phyloP scores from a whole-genome alignment of 1,140 invertebrate species.

The Pinna nobilis region DNA sequence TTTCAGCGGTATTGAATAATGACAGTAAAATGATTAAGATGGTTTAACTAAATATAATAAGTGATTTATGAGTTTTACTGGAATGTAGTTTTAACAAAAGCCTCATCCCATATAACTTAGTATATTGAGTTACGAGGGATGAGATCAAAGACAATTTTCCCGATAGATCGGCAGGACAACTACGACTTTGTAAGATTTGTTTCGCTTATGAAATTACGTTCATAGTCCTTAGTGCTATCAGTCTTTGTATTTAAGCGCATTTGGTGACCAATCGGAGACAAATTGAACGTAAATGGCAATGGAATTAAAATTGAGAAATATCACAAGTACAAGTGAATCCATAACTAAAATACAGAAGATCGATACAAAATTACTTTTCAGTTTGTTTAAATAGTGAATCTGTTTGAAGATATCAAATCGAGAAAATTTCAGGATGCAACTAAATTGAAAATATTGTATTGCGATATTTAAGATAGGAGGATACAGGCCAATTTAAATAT shows the following conservation, averaged over 20 bases:
- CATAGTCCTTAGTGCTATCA: neutral
- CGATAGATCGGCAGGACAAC: slow-evolving; percentile 5
- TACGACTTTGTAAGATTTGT: neutral
- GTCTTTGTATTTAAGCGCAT: slow-evolving; percentile 9
- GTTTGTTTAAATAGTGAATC: slow-evolving; percentile 20
- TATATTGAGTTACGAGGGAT: slow-evolving; percentile 25
- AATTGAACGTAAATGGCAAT: slow-evolving; percentile 2
- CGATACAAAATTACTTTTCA: slow-evolving; percentile 19
- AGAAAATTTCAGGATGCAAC: slow-evolving; percentile 2
- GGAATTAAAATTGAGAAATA: slow-evolving; percentile 14
- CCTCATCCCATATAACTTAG: neutral
- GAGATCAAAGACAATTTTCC: slow-evolving; percentile 13
- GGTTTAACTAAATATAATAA: slow-evolving; percentile 3
- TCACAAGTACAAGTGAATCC: slow-evolving; percentile 3
- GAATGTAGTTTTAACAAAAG: neutral
- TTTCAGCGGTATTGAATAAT: slow-evolving; percentile 6
- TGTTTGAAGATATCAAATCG: slow-evolving; percentile 16
- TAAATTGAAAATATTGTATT: slow-evolving; percentile 5
- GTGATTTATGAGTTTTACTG: slow-evolving; percentile 16
- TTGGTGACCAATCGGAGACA: slow-evolving; percentile 2
- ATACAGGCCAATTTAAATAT: neutral
- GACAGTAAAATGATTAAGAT: slow-evolving; percentile 18
- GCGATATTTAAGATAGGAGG: slow-evolving; percentile 3
- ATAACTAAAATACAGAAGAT: slow-evolving; percentile 9
- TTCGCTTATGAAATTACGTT: neutral